Percentiles rank a stretch among this genome's conserved stretches.
Evolutionary conservation across 2,888 invertebrate species (phyloP).

Genomic region (Nemoura dubitans): DNA sequence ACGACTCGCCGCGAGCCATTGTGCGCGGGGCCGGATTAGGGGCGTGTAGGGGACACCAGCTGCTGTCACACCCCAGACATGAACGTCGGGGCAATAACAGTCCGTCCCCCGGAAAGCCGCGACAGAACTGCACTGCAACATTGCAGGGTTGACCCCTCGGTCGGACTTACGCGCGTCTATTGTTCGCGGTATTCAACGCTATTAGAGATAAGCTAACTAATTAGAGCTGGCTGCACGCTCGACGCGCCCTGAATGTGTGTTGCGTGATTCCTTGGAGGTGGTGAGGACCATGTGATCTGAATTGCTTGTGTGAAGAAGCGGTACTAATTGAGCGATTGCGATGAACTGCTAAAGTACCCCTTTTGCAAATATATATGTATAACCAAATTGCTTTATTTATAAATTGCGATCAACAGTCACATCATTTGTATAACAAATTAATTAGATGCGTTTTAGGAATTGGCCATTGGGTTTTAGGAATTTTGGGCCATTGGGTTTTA

Average conservation of each 20-base stretch:
- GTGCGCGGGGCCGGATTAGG: slow-evolving; percentile 33
- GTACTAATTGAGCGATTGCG: too few species aligned
- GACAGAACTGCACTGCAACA: background rate
- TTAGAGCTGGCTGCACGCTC: background rate
- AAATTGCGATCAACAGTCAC: too few species aligned
- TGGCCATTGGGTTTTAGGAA: too few species aligned
- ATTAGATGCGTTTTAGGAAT: too few species aligned
- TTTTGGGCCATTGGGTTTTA: too few species aligned
- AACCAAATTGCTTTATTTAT: too few species aligned
- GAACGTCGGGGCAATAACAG: slow-evolving; percentile 14
- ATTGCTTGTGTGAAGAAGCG: too few species aligned
- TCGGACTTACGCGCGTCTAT: background rate
- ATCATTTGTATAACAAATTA: too few species aligned
- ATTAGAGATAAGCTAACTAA: slow-evolving; percentile 7
- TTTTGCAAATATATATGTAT: too few species aligned
- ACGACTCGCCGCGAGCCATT: background rate
- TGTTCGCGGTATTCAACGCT: background rate
- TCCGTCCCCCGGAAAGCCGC: background rate
- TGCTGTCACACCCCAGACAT: slow-evolving; percentile 37
- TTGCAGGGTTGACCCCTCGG: background rate
- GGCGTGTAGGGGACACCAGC: slow-evolving; percentile 39
- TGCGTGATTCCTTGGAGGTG: background rate
- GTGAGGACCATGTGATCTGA: background rate
- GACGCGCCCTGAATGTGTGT: background rate
- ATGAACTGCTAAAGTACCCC: too few species aligned